Evolutionary conservation across 2,113 vertebrate genomes (phyloP).

Genomic region (Cyphomyrus plagiostoma): DNA sequence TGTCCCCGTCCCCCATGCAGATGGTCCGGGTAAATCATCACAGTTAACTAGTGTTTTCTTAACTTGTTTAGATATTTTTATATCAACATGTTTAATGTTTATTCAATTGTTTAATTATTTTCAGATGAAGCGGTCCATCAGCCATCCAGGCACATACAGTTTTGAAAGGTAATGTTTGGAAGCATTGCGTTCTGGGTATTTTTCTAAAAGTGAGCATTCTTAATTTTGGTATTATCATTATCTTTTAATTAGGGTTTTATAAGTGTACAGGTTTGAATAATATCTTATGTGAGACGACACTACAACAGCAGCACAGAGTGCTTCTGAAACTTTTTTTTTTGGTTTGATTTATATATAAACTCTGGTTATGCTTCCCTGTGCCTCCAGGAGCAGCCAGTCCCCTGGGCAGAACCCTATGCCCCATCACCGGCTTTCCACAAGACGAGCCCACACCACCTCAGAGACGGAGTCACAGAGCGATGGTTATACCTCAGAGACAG

Average conservation of each 20-base stretch:
- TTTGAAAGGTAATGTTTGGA: constrained; percentile 56
- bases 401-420: constrained; percentile 56
- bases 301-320: not conserved
- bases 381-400: constrained; percentile 56
- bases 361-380: constrained; percentile 20
- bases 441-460: constrained; percentile 65
- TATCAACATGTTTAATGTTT: not conserved
- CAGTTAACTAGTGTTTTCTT: not conserved
- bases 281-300: not conserved
- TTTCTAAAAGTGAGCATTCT: not conserved
- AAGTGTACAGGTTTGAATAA: not conserved
- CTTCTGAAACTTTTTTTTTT: not conserved
- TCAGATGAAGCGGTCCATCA: constrained; percentile 72
- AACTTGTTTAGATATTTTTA: not conserved
- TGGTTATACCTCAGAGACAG: constrained; percentile 57
- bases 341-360: not conserved
- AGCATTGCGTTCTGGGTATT: not conserved
- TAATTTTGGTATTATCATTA: not conserved
- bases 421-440: constrained; percentile 57
- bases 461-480: constrained; percentile 70
- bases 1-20: constrained; percentile 78
- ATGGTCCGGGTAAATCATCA: constrained; percentile 63
- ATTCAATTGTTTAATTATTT: constrained; percentile 3
- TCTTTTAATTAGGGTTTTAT: not conserved
- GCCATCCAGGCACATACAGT: constrained; percentile 66